Evolutionary conservation across 2,888 invertebrate genomes (phyloP), one percentile per base, ranked within the genome.

Genomic region (Drosophila cognata): DNA sequence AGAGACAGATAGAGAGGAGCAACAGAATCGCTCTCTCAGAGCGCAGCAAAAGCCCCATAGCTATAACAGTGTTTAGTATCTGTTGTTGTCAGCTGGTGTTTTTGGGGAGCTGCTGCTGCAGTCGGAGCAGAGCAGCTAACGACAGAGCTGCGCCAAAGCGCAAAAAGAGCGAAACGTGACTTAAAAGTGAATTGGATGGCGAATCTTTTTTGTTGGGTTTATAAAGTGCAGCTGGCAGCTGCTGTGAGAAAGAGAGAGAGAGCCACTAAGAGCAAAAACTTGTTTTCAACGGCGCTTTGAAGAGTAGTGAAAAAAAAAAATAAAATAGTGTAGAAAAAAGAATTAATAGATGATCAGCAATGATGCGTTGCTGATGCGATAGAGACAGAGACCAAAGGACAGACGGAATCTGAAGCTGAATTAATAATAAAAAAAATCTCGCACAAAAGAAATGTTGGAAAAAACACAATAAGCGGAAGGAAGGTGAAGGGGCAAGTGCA

Each of bases 81-180:
- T 79, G 80, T 77, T 76, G 79, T 75, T 84, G 88, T 84, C 86
- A 79, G 87, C 74, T 79, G 89, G 84, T 85, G 88, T 71, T 82
- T 46, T 50, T 68, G 57, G 70, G 72, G 74, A 77, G 82, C 76
- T 69, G 65, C 43, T 74, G 77, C 71, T 66, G 70, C 62, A 48
- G 57, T 56, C 69, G 57, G 61, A 53, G 56, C 43, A 21, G 21
- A 43, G 2, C 21, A 43, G 21, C 46, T 25, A 46, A 25, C 69
- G 63, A 74, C 73, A 80, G 76, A 76, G 73, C 65, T 65, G 61
- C 61, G 58, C 41, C 78, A 77, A 77, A 74, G 67, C 79, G 60
- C 76, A 90, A 79, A 77, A 84, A 82, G 90, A 89, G 88, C 89
- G 87, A 90, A 87, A 88, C 87, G 90, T 90, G 89, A 86, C 87